phyloP scores from a whole-genome alignment of 2,888 invertebrate species.

The Mesochorus sp. region DNA sequence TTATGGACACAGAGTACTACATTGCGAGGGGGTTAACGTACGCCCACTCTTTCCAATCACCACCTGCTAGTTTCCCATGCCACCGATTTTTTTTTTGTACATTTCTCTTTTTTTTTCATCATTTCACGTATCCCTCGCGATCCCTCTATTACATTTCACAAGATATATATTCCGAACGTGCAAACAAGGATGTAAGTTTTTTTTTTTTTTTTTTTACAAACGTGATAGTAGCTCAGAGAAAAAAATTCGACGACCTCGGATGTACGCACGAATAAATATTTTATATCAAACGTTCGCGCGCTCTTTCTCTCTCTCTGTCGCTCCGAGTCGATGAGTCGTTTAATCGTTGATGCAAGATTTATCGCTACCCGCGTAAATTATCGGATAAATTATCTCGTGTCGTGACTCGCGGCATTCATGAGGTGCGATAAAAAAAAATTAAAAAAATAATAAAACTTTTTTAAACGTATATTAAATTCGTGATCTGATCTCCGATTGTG shows the following conservation, averaged over 20 bases:
- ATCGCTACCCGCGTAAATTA: slow-evolving; percentile 35
- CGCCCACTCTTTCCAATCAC: slow-evolving; percentile 30
- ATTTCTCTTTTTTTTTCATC: background rate
- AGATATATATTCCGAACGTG: background rate
- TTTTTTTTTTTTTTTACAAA: background rate
- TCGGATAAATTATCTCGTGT: slow-evolving; percentile 41
- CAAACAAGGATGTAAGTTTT: background rate
- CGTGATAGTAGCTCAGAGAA: no score
- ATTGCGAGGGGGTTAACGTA: slow-evolving; percentile 50
- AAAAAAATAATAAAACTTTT: slow-evolving; percentile 7
- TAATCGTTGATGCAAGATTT: slow-evolving; percentile 54
- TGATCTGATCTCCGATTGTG: background rate
- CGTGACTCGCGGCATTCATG: background rate
- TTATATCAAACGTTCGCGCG: slow-evolving; percentile 14
- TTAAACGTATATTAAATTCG: background rate
- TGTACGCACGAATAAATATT: slow-evolving; percentile 31
- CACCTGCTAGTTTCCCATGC: slow-evolving; percentile 54
- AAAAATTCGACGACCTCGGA: slow-evolving; percentile 42
- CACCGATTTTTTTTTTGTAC: slow-evolving; percentile 23
- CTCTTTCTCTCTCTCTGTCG: no score
- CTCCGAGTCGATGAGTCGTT: slow-evolving; percentile 47
- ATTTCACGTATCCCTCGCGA: slow-evolving; percentile 17
- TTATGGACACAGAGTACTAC: slow-evolving; percentile 29
- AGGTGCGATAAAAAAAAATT: slow-evolving; percentile 13
- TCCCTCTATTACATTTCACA: background rate